Evolutionary conservation across 2,888 invertebrate genomes (phyloP), one percentile per base, ranked within the genome.

Genomic region (Fabriciana adippe): DNA sequence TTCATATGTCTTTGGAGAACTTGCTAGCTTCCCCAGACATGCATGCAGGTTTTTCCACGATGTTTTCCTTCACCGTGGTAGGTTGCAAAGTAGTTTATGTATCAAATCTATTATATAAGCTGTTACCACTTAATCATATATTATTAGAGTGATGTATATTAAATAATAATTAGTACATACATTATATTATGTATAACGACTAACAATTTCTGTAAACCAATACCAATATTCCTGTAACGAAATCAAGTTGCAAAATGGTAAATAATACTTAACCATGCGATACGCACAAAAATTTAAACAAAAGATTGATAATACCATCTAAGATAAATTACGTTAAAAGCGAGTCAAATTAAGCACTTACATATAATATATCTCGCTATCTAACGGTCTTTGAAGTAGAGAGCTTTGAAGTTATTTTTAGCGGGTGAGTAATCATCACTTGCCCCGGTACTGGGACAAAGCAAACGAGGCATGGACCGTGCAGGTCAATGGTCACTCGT

Each of bases 401-500:
- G 16, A 18, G 57, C 67, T 72, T 69, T 72, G 68, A 68, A 59
- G 70, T 69, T 73, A 67, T 69, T 71, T 71, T 64, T 67, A 65
- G 68, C 64, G 62, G 26, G 47, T 64, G 61, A 65, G 56, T 66
- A 66, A 66, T 66, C 55, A 67, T 69, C 69, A 67, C 67, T 71
- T 67, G 71, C 51, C 61, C 71, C 68, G 62, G 63, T 69, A 60
- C 64, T 60, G 67, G 67, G 59, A 69, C 69, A 67, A 72, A 69
- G 55, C 69, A 72, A 75, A 72, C 73, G 73, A 73, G 71, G 65
- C 74, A 72, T 70, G 55, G 67, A 61, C 69, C 64, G 70, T 67
- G 59, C 76, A 71, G 76, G 77, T 76, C 77, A 78, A 77, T 73
- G 78, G 75, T 77, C 79, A 81, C 78, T 81, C 74, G 80, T 79